Percentiles rank a stretch among this genome's conserved stretches.
These are phyloP conservation scores for Probosciger aterrimus DNA, from an alignment of 2,113 vertebrate species.

Conservation along the genomic window DNA sequence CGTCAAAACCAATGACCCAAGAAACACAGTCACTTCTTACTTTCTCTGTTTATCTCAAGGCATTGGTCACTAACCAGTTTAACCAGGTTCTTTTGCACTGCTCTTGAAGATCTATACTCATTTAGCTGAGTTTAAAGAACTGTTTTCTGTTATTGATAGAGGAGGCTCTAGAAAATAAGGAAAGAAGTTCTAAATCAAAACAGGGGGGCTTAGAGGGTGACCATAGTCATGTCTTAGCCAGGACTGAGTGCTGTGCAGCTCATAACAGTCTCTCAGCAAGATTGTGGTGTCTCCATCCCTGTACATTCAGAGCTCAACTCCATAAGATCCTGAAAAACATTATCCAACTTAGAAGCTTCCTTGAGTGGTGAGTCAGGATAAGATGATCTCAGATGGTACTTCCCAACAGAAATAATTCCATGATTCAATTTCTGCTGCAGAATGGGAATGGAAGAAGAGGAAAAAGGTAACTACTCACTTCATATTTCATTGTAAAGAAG, in stretches of 20 bases:
- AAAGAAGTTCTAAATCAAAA: background rate
- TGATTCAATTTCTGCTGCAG: background rate
- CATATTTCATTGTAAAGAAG: conserved; percentile 96
- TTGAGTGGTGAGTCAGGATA: background rate
- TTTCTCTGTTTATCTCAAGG: background rate
- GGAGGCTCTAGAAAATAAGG: background rate
- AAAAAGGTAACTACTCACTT: conserved; percentile 67
- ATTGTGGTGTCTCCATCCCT: accelerated
- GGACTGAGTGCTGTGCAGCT: background rate
- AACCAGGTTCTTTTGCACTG: background rate
- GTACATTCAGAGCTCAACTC: background rate
- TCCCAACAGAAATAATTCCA: background rate
- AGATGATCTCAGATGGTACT: background rate
- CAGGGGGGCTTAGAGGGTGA: background rate
- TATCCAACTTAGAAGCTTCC: background rate
- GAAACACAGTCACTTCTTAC: background rate
- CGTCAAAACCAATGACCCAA: background rate
- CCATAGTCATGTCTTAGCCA: background rate
- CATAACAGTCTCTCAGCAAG: background rate
- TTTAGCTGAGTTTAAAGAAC: accelerated
- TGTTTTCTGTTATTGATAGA: background rate
- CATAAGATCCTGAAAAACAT: background rate
- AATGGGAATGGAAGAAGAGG: background rate
- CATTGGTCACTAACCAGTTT: background rate
- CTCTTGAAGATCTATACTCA: background rate